A percentile compares a stretch with the other conserved stretches of the same genome.
These are phyloP conservation scores for Geodia barretti DNA, from an alignment of 37 sponge, comb jelly and placozoan genomes.

Conservation along the genomic window DNA sequence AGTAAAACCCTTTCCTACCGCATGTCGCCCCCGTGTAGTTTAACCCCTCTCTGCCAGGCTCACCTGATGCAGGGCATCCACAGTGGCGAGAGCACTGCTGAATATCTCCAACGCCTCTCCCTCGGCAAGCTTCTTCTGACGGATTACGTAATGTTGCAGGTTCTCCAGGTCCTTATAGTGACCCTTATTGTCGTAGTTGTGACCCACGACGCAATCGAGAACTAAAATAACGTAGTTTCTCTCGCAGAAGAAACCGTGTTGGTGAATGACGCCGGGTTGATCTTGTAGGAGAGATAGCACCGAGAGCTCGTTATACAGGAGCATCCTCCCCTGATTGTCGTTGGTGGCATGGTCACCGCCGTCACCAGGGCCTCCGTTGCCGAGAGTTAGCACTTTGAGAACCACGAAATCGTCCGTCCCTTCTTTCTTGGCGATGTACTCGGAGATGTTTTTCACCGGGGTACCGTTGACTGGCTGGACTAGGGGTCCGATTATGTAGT, in stretches of 20 bases:
- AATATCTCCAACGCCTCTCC: conserved; percentile 68
- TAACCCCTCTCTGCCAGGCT: conserved; percentile 2
- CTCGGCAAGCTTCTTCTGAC: conserved; percentile 62
- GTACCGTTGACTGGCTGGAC: conserved; percentile 42
- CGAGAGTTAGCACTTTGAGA: conserved; percentile 44
- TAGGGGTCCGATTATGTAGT: conserved; percentile 55
- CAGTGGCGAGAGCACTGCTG: conserved; percentile 29
- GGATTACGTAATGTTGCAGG: conserved; percentile 81
- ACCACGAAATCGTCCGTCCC: conserved; percentile 55
- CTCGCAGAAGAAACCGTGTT: conserved; percentile 67
- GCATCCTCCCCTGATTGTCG: conserved; percentile 60
- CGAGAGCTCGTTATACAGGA: conserved; percentile 78
- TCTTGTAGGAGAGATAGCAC: conserved; percentile 71
- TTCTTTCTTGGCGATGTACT: conserved; percentile 64
- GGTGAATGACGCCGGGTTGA: conserved; percentile 63
- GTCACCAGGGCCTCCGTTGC: not conserved
- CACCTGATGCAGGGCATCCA: conserved; percentile 68
- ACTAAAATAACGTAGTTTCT: conserved; percentile 57
- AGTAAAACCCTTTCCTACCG: too few relatives aligned
- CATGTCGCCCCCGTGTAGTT: too few relatives aligned
- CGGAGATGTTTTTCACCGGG: conserved; percentile 49
- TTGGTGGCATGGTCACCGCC: not conserved
- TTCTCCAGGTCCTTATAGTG: conserved; percentile 58
- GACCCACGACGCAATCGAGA: conserved; percentile 60
- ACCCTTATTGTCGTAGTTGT: conserved; percentile 43